A percentile compares a stretch with the other conserved stretches of the same genome.
Evolutionary conservation across 2,888 invertebrate species (phyloP).

Genomic region (Dichetophora obliterata): DNA sequence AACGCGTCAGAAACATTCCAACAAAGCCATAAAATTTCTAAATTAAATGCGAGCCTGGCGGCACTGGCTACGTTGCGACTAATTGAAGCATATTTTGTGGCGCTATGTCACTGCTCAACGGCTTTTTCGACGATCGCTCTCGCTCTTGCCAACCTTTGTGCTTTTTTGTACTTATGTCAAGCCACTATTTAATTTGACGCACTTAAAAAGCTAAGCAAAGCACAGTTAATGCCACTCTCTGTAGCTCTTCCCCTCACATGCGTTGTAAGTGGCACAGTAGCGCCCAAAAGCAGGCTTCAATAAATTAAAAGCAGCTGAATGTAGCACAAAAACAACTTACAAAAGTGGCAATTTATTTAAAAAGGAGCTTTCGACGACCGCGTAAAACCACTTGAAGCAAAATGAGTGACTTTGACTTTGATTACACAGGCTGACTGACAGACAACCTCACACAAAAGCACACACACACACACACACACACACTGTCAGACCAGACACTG

Average conservation of each 20-base stretch:
- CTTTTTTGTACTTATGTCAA: slow-evolving; percentile 22
- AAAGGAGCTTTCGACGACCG: slow-evolving; percentile 22
- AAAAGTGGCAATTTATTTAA: slow-evolving; percentile 36
- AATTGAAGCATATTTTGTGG: not conserved
- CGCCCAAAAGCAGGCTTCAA: slow-evolving; percentile 17
- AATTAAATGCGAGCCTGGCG: slow-evolving; percentile 33
- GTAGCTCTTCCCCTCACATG: not conserved
- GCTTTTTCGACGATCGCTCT: too few relatives aligned
- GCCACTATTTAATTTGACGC: slow-evolving; percentile 17
- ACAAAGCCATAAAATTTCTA: slow-evolving; percentile 29
- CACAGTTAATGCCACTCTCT: not conserved
- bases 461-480: not conserved
- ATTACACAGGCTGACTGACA: not conserved
- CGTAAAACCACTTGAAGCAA: slow-evolving; percentile 17
- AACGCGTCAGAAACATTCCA: not conserved
- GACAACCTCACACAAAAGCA: not conserved
- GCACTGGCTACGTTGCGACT: not conserved
- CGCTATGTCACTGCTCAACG: not conserved
- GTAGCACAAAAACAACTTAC: slow-evolving; percentile 7
- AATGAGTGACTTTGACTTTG: slow-evolving; percentile 32
- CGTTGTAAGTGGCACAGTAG: not conserved
- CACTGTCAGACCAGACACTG: not conserved
- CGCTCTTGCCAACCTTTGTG: too few relatives aligned
- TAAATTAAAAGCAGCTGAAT: not conserved
- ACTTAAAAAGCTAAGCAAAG: slow-evolving; percentile 1